A percentile compares a stretch with the other conserved stretches of the same genome.
These are phyloP conservation scores for Lepilemur septentrionalis DNA, from an alignment of 2,797 vertebrate species.

Conservation along the genomic window DNA sequence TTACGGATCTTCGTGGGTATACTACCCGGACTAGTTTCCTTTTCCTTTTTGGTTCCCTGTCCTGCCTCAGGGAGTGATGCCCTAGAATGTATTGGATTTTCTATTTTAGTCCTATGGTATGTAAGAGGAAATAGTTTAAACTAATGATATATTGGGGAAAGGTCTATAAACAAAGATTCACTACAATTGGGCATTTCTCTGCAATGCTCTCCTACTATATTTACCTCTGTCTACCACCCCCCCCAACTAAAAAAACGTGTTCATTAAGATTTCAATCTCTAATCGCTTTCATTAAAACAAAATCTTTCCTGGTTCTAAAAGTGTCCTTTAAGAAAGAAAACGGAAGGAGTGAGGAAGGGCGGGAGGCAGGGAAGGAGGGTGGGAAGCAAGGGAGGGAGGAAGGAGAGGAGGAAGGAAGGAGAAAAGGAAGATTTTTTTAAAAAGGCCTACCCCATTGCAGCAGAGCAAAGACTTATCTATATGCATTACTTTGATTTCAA, in stretches of 20 bases:
- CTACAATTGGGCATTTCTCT: not conserved
- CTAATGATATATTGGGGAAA: not conserved
- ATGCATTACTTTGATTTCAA: conserved; percentile 89
- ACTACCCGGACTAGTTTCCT: not conserved
- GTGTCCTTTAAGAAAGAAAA: conserved; percentile 28
- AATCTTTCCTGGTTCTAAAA: not conserved
- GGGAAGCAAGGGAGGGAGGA: not conserved
- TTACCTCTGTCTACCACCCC: not conserved
- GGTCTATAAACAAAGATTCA: conserved; percentile 18
- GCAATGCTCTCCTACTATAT: not conserved
- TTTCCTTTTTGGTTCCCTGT: conserved; percentile 35
- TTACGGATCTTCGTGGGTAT: not conserved
- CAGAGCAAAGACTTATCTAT: conserved; percentile 82
- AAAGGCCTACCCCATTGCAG: conserved; percentile 62
- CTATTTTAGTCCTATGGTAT: conserved; percentile 56
- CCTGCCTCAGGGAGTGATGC: conserved; percentile 44
- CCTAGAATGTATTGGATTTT: conserved; percentile 59
- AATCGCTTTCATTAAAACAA: not conserved
- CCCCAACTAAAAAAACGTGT: not conserved
- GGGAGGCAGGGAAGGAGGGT: not conserved
- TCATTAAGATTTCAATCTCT: not conserved
- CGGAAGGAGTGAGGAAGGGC: not conserved
- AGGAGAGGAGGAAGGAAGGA: conserved; percentile 40
- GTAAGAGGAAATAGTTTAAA: conserved; percentile 35
- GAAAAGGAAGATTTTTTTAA: conserved; percentile 45